phyloP scores from a whole-genome alignment of 30 jellyfish, hydroid and myxozoan genomes.

The Aurelia sp. region DNA sequence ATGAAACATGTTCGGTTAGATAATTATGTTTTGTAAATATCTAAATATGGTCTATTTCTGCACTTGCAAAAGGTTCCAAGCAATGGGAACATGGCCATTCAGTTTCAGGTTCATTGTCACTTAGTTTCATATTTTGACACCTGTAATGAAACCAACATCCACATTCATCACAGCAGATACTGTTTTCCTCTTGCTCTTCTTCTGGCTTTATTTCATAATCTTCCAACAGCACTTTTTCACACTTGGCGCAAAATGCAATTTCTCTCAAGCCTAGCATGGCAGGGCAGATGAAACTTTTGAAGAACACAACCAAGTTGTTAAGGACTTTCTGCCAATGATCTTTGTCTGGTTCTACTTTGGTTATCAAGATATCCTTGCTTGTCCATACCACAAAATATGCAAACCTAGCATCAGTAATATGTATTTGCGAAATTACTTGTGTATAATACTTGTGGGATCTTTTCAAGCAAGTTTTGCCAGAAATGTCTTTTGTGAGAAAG shows the following conservation, averaged over 20 bases:
- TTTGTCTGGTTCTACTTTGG: conserved; percentile 10
- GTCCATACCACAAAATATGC: conserved; percentile 56
- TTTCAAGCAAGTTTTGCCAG: conserved; percentile 17
- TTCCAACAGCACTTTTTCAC: conserved; percentile 55
- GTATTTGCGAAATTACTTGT: conserved; percentile 49
- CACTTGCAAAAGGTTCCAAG: not conserved
- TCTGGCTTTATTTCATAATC: conserved; percentile 28
- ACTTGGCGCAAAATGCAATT: conserved; percentile 49
- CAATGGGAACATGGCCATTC: conserved; percentile 22
- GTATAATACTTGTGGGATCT: conserved; percentile 63
- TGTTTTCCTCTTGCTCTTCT: conserved; percentile 29
- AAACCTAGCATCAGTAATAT: not conserved
- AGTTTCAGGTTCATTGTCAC: not conserved
- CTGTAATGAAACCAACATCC: conserved; percentile 44
- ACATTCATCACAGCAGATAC: conserved; percentile 39
- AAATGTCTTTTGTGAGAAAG: conserved; percentile 7
- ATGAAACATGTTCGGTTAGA: too few relatives aligned
- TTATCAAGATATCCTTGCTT: conserved; percentile 12
- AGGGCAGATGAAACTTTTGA: conserved; percentile 35
- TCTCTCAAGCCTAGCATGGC: conserved; percentile 49
- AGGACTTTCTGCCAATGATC: conserved; percentile 23
- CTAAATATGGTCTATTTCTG: too few relatives aligned
- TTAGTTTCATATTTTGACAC: conserved; percentile 22
- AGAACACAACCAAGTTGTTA: conserved; percentile 33
- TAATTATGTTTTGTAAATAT: too few relatives aligned